Percentiles rank a stretch among this genome's conserved stretches.
These are phyloP conservation scores for Pangasius larnaudii DNA, from an alignment of 2,797 vertebrate genomes.

Conservation along the genomic window DNA sequence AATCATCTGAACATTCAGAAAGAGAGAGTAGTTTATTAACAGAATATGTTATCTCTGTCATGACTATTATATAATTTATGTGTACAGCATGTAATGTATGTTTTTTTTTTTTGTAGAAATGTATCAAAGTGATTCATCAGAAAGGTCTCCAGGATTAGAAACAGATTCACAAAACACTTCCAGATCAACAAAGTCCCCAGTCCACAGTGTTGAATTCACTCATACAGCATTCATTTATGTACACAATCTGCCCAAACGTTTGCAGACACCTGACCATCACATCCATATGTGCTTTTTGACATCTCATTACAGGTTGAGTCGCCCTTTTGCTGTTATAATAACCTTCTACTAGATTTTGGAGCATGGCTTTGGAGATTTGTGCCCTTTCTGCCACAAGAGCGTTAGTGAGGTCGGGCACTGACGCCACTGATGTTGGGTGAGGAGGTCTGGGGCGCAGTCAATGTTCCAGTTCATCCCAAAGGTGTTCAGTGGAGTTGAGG, in stretches of 20 bases:
- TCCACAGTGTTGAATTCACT: neutral
- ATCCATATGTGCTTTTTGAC: neutral
- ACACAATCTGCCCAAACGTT: neutral
- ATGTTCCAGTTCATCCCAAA: neutral
- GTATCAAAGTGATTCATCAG: neutral
- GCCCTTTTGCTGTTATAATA: neutral
- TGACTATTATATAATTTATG: neutral
- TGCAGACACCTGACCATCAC: neutral
- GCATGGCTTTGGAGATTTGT: neutral
- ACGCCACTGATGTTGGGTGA: neutral
- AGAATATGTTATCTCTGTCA: neutral
- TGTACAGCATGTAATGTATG: neutral
- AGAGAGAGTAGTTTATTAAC: conserved; percentile 7
- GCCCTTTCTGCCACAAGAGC: neutral
- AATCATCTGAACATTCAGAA: neutral
- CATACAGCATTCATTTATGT: too few relatives aligned
- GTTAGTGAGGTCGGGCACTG: neutral
- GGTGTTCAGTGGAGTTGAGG: neutral
- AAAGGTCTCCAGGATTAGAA: neutral
- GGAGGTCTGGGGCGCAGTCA: neutral
- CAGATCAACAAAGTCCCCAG: neutral
- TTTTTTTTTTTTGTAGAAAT: neutral
- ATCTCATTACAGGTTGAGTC: neutral
- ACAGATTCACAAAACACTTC: neutral
- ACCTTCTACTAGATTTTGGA: neutral